Evolutionary conservation across 2,113 vertebrate genomes (phyloP).

Genomic region (Cryptoleucopteryx plumbea): DNA sequence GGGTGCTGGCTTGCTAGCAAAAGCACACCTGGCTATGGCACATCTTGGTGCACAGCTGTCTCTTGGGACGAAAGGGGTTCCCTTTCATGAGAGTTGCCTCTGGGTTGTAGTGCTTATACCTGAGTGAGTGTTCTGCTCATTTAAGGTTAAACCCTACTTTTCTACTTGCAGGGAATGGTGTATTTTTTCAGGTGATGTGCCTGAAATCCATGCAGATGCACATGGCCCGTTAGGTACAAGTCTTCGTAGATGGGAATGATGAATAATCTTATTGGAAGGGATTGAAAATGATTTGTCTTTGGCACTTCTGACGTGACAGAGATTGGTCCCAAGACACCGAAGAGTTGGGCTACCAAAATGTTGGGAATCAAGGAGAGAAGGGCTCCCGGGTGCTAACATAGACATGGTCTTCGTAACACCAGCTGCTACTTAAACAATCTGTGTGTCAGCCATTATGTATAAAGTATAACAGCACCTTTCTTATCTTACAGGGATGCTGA

Average conservation of each 20-base stretch:
- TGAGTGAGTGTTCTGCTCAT: background rate
- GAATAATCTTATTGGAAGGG: background rate
- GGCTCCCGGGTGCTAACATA: background rate
- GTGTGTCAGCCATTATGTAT: background rate
- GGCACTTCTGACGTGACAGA: background rate
- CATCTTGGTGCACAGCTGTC: background rate
- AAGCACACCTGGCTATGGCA: background rate
- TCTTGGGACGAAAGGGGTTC: background rate
- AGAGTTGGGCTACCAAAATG: background rate
- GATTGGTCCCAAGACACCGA: background rate
- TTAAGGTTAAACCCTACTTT: background rate
- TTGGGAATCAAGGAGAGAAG: background rate
- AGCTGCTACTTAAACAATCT: background rate
- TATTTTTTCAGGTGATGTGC: background rate
- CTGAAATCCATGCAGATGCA: background rate
- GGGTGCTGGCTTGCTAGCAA: background rate
- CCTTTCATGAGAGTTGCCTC: background rate
- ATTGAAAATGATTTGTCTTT: background rate
- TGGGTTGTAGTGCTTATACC: background rate
- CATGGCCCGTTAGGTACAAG: background rate
- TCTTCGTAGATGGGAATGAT: background rate
- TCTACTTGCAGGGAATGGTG: background rate
- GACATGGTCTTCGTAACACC: background rate
- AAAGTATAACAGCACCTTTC: background rate
- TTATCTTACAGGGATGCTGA: background rate